Evolutionary conservation across 2,797 vertebrate genomes (phyloP).

Genomic region (Botia almorhae): DNA sequence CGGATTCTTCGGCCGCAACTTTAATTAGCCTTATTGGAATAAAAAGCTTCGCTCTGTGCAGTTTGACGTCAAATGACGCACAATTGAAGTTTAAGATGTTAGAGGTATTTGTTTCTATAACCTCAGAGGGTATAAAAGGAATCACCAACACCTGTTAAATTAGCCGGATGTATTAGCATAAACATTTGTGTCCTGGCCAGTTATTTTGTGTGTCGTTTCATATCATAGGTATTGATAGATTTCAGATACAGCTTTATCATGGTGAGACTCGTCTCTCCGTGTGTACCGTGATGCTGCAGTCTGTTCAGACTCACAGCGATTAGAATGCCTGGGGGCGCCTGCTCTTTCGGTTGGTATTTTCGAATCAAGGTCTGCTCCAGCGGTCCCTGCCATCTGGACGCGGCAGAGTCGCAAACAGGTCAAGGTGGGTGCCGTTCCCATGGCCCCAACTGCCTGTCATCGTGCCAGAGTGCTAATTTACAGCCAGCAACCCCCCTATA

Average conservation of each 20-base stretch:
- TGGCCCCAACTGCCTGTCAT: slow-evolving; percentile 69
- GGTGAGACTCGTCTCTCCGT: neutral
- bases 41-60: neutral
- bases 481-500: slow-evolving; percentile 59
- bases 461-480: slow-evolving; percentile 75
- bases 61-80: neutral
- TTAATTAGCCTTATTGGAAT: neutral
- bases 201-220: neutral
- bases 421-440: slow-evolving; percentile 74
- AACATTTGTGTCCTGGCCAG: neutral
- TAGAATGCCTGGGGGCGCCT: slow-evolving; percentile 25
- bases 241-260: neutral
- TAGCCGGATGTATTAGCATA: neutral
- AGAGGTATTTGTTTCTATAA: neutral
- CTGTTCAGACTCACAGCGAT: slow-evolving; percentile 25
- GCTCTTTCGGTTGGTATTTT: slow-evolving; percentile 45
- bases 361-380: slow-evolving; percentile 39
- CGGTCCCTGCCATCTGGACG: slow-evolving; percentile 61
- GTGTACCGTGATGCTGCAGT: neutral
- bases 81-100: neutral
- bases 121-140: neutral
- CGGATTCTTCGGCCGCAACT: neutral
- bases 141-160: neutral
- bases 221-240: neutral
- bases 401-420: slow-evolving; percentile 67